These are phyloP conservation scores for Columba janthina DNA, from an alignment of 2,113 vertebrate species.

Conservation along the genomic window DNA sequence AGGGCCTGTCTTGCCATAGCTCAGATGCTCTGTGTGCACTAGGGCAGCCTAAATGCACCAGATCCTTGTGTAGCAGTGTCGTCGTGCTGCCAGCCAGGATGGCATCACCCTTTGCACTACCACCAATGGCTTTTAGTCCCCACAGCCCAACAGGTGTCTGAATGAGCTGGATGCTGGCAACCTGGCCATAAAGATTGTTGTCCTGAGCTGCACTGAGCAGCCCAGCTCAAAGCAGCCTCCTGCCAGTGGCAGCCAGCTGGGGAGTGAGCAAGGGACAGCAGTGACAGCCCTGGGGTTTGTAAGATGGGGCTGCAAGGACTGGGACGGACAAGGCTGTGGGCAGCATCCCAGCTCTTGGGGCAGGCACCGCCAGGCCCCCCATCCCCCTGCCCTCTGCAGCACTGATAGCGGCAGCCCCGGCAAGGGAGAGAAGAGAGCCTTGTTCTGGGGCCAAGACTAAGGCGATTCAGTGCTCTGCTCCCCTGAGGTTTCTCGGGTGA, in stretches of 20 bases:
- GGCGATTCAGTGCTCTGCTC: constrained; percentile 73
- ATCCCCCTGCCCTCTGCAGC: constrained; percentile 63
- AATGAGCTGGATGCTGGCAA: neutral
- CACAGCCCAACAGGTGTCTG: neutral
- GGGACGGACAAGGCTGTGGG: neutral
- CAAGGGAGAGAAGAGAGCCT: constrained; percentile 81
- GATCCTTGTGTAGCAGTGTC: accelerated
- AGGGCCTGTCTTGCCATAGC: neutral
- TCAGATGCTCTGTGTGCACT: accelerated
- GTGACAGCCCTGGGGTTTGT: neutral
- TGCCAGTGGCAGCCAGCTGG: neutral
- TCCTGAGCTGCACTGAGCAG: neutral
- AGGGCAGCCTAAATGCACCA: neutral
- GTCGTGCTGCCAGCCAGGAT: neutral
- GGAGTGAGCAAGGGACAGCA: neutral
- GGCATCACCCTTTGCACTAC: neutral
- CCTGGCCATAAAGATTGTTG: neutral
- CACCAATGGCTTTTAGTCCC: neutral
- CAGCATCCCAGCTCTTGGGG: constrained; percentile 1
- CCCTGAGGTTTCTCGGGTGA: constrained; percentile 80
- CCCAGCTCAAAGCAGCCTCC: neutral
- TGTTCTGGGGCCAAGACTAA: constrained; percentile 82
- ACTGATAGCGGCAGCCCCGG: constrained; percentile 57
- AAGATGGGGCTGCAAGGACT: neutral
- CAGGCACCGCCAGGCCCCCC: constrained; percentile 8